These are phyloP conservation scores for Platorchestia sp. DNA, from an alignment of 1,140 invertebrate species.

Conservation along the genomic window DNA sequence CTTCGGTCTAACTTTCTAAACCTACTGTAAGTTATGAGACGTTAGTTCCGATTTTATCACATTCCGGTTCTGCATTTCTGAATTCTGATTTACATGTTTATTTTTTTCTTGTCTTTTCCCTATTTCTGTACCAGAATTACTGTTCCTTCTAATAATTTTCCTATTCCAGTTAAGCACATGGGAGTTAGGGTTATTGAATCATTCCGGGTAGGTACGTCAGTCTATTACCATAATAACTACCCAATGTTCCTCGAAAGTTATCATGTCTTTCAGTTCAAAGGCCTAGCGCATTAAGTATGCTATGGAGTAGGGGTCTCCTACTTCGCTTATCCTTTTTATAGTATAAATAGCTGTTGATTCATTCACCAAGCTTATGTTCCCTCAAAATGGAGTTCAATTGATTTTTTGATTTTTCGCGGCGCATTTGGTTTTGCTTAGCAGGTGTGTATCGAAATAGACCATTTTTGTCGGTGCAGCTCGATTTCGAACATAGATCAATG, in stretches of 20 bases:
- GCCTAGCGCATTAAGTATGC: not conserved
- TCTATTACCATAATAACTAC: not conserved
- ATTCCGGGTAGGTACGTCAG: not conserved
- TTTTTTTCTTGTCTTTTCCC: not conserved
- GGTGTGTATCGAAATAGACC: not conserved
- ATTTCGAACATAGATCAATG: not conserved
- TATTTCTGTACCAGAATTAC: not conserved
- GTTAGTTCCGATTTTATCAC: not conserved
- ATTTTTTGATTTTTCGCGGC: not conserved
- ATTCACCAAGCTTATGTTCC: not conserved
- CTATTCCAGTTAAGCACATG: not conserved
- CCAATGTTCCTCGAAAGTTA: not conserved
- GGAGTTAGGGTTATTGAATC: not conserved
- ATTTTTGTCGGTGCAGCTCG: not conserved
- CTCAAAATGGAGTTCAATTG: not conserved
- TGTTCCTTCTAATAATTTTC: not conserved
- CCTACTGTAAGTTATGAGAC: not conserved
- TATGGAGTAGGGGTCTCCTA: not conserved
- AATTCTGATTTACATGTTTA: not conserved
- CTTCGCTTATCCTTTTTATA: not conserved
- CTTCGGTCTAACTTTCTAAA: not conserved
- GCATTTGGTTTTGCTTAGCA: not conserved
- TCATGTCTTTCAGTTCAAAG: not conserved
- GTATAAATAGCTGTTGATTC: not conserved
- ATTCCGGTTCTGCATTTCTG: not conserved